These are phyloP conservation scores for Sympetrum striolatum DNA, from an alignment of 2,888 invertebrate genomes.

Conservation along the genomic window DNA sequence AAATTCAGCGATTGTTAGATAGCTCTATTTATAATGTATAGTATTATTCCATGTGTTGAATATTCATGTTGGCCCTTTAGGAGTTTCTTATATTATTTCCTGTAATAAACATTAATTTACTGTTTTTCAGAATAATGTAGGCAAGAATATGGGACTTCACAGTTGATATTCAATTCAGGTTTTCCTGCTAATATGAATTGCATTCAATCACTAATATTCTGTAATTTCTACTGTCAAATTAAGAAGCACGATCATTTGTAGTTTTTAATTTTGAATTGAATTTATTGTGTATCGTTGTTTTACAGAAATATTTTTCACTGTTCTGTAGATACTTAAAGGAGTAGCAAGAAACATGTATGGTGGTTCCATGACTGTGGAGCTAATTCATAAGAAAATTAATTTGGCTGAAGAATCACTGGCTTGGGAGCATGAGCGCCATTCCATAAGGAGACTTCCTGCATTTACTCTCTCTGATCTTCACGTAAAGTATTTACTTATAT, in stretches of 20 bases:
- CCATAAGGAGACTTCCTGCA: slow-evolving; percentile 88
- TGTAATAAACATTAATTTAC: no score
- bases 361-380: slow-evolving; percentile 64
- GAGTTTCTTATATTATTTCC: no score
- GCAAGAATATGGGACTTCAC: no score
- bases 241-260: neutral
- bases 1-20: no score
- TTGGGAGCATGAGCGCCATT: slow-evolving; percentile 98
- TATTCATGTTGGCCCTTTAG: no score
- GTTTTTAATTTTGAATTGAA: neutral
- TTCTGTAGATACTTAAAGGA: slow-evolving; percentile 65
- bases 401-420: slow-evolving; percentile 88
- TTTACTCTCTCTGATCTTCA: slow-evolving; percentile 86
- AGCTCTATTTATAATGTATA: no score
- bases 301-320: neutral
- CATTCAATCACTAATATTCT: no score
- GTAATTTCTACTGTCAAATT: neutral
- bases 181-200: no score
- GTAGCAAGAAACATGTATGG: slow-evolving; percentile 60
- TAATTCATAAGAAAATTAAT: slow-evolving; percentile 95
- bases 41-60: no score
- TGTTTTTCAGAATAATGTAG: no score
- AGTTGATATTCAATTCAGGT: no score
- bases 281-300: neutral
- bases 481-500: slow-evolving; percentile 53